Percentiles rank a stretch among this genome's conserved stretches.
Evolutionary conservation across 2,888 invertebrate species (phyloP).

Genomic region (Rhorus exstirpatorius): DNA sequence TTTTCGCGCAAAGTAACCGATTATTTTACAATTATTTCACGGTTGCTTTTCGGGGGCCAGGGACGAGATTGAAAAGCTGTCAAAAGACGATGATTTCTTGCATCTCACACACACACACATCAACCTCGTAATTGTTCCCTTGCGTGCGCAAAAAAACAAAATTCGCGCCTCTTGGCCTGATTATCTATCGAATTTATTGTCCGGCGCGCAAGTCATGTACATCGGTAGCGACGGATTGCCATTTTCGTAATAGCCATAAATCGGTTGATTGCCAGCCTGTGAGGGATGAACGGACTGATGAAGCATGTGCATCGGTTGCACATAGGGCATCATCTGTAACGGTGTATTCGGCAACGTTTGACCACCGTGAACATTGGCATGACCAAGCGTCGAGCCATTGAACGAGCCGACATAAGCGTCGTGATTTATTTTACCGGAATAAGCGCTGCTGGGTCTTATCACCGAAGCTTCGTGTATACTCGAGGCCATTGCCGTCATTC

Average conservation of each 20-base stretch:
- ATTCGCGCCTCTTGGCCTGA: no score
- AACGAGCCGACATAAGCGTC: slow-evolving; percentile 80
- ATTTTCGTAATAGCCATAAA: slow-evolving; percentile 83
- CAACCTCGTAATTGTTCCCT: no score
- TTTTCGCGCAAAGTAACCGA: no score
- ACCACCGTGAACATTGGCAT: slow-evolving; percentile 74
- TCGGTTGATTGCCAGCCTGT: slow-evolving; percentile 76
- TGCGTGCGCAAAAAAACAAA: no score
- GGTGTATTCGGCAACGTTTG: slow-evolving; percentile 78
- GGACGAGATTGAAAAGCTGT: no score
- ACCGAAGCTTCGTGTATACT: slow-evolving; percentile 84
- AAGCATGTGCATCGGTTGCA: slow-evolving; percentile 82
- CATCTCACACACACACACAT: no score
- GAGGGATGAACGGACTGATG: slow-evolving; percentile 77
- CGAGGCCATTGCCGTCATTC: slow-evolving; percentile 81
- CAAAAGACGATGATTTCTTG: neutral
- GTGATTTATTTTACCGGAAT: slow-evolving; percentile 83
- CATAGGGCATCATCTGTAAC: slow-evolving; percentile 82
- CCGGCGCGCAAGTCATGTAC: slow-evolving; percentile 81
- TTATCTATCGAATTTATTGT: slow-evolving; percentile 83
- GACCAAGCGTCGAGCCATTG: slow-evolving; percentile 81
- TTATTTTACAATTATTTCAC: no score
- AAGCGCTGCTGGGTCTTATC: slow-evolving; percentile 82
- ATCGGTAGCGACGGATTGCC: slow-evolving; percentile 80
- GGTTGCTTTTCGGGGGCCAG: no score